Percentiles rank a stretch among this genome's conserved stretches.
Evolutionary conservation across 2,888 invertebrate species (phyloP).

Genomic region (Chironomus riparius): DNA sequence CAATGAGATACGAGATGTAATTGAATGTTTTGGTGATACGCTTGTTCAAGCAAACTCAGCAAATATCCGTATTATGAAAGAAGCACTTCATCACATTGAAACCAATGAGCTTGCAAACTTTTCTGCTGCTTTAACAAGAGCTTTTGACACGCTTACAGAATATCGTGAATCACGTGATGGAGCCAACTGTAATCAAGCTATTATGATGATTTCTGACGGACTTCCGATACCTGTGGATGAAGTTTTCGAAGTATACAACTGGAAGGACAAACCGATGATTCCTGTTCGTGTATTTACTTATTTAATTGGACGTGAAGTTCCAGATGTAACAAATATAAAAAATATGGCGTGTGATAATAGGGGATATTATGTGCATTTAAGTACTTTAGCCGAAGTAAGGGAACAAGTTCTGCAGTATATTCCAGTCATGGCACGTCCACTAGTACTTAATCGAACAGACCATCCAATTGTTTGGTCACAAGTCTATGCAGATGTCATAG

Average conservation of each 20-base stretch:
- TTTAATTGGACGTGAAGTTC: constrained; percentile 89
- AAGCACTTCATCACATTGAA: constrained; percentile 64
- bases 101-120: constrained; percentile 92
- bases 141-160: constrained; percentile 75
- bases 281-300: constrained; percentile 96
- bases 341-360: constrained; percentile 99
- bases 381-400: constrained; percentile 92
- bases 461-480: constrained; percentile 96
- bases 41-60: constrained; percentile 85
- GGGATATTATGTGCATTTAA: constrained; percentile 92
- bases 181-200: constrained; percentile 82
- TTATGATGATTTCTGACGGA: constrained; percentile 98
- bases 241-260: constrained; percentile 85
- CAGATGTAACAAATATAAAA: constrained; percentile 85
- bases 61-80: constrained; percentile 73
- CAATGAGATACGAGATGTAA: constrained; percentile 66
- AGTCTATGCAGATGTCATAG: constrained; percentile 86
- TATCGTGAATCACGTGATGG: constrained; percentile 55
- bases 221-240: constrained; percentile 90
- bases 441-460: constrained; percentile 74
- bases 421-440: constrained; percentile 90
- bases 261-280: constrained; percentile 61
- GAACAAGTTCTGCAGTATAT: constrained; percentile 96
- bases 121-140: constrained; percentile 75
- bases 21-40: constrained; percentile 80